Evolutionary conservation across 2,113 vertebrate genomes (phyloP).

Genomic region (Podarcis muralis): DNA sequence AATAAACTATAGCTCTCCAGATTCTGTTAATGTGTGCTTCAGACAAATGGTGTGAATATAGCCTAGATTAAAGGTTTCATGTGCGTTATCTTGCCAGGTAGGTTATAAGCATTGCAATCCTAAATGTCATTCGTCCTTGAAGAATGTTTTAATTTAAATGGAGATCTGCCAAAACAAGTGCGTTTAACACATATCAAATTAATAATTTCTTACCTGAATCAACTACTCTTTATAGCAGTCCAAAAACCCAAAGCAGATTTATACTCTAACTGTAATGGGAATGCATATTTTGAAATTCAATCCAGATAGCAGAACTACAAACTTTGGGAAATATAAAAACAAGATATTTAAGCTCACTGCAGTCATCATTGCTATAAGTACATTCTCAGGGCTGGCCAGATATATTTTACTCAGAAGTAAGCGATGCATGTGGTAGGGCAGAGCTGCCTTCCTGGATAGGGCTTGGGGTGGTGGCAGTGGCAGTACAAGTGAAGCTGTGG

Average conservation of each 20-base stretch:
- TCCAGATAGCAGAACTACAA: not conserved
- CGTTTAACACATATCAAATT: not conserved
- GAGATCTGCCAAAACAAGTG: not conserved
- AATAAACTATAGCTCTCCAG: too few relatives aligned
- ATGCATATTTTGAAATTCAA: not conserved
- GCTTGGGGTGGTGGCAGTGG: too few relatives aligned
- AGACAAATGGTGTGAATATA: too few relatives aligned
- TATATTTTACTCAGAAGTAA: too few relatives aligned
- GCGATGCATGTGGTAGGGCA: too few relatives aligned
- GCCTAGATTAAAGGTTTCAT: not conserved
- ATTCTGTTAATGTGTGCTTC: too few relatives aligned
- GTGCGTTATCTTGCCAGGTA: not conserved
- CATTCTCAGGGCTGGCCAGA: not conserved
- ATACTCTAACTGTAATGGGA: not conserved
- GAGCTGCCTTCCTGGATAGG: too few relatives aligned
- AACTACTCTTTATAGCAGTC: not conserved
- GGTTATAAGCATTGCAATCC: not conserved
- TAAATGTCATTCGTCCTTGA: not conserved
- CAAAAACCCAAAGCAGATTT: not conserved
- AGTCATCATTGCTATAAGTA: not conserved
- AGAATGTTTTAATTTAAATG: not conserved
- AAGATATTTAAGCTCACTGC: not conserved
- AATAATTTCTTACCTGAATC: not conserved
- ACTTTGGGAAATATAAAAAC: not conserved
- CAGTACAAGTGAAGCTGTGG: too few relatives aligned